phyloP scores from a whole-genome alignment of 2,888 invertebrate genomes.

The Cerceris rybyensis region DNA sequence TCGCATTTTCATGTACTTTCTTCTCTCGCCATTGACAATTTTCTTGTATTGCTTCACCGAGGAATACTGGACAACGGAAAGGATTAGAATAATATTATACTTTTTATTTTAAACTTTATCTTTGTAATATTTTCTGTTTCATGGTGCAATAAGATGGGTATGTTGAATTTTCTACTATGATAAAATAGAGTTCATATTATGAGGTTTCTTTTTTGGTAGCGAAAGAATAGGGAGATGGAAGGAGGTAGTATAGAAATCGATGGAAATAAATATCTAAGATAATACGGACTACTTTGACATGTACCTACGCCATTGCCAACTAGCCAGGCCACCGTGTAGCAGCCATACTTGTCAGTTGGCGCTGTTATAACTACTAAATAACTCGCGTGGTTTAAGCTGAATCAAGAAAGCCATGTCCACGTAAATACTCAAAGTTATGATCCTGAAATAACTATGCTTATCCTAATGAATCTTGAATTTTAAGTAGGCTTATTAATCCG shows the following conservation, averaged over 20 bases:
- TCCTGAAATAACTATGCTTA: constrained; percentile 39
- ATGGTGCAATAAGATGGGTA: too few species aligned
- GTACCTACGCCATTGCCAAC: constrained; percentile 44
- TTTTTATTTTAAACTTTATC: too few species aligned
- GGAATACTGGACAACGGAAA: too few species aligned
- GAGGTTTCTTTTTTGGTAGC: too few species aligned
- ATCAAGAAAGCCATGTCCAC: constrained; percentile 21
- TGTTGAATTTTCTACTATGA: too few species aligned
- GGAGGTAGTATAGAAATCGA: not conserved
- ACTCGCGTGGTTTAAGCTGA: constrained; percentile 43
- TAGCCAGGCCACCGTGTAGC: constrained; percentile 41
- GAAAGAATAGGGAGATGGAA: not conserved
- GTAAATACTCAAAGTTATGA: constrained; percentile 59
- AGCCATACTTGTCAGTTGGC: constrained; percentile 43
- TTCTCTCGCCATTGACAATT: not conserved
- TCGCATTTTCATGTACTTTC: not conserved
- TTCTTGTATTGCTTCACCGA: too few species aligned
- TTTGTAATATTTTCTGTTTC: too few species aligned
- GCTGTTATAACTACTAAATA: constrained; percentile 48
- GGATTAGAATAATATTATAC: too few species aligned
- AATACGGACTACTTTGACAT: not conserved
- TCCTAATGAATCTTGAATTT: constrained; percentile 33
- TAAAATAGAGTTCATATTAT: too few species aligned
- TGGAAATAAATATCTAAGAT: not conserved
- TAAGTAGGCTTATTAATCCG: constrained; percentile 45